A percentile compares a stretch with the other conserved stretches of the same genome.
Evolutionary conservation across 2,888 invertebrate species (phyloP).

Genomic region (Orthosia gothica): DNA sequence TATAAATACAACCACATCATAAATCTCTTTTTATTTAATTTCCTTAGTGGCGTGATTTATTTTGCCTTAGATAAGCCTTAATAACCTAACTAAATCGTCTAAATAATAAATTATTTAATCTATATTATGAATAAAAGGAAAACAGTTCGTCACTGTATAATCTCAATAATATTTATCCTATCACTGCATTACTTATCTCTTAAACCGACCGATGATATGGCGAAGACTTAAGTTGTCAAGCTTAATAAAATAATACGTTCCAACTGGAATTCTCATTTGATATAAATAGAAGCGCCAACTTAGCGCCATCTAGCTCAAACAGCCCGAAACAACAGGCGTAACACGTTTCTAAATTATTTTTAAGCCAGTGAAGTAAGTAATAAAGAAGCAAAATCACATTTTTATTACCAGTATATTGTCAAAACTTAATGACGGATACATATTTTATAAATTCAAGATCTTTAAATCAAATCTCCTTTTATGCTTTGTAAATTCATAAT

Average conservation of each 20-base stretch:
- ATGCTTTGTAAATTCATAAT: conserved; percentile 17
- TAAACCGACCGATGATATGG: conserved; percentile 18
- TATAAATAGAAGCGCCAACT: conserved; percentile 52
- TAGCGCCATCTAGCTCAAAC: conserved; percentile 60
- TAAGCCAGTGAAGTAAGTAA: conserved; percentile 26
- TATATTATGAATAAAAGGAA: not conserved
- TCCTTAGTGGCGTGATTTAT: too few relatives aligned
- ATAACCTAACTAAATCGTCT: not conserved
- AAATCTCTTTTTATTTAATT: not conserved
- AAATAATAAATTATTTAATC: too few relatives aligned
- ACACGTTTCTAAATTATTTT: conserved; percentile 34
- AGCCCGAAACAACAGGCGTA: conserved; percentile 20
- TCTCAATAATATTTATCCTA: conserved; percentile 23
- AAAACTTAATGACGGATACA: conserved; percentile 45
- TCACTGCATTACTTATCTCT: conserved; percentile 21
- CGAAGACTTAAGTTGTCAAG: conserved; percentile 43
- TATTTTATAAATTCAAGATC: conserved; percentile 40
- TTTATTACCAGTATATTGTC: conserved; percentile 51
- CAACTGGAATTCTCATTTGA: conserved; percentile 38
- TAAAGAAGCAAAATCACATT: conserved; percentile 38
- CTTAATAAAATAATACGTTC: conserved; percentile 31
- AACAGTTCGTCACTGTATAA: not conserved
- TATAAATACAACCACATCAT: not conserved
- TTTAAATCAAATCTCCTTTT: conserved; percentile 49
- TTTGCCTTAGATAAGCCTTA: not conserved